phyloP scores from a whole-genome alignment of 1,140 invertebrate genomes.

The Drosophila rhopaloa region DNA sequence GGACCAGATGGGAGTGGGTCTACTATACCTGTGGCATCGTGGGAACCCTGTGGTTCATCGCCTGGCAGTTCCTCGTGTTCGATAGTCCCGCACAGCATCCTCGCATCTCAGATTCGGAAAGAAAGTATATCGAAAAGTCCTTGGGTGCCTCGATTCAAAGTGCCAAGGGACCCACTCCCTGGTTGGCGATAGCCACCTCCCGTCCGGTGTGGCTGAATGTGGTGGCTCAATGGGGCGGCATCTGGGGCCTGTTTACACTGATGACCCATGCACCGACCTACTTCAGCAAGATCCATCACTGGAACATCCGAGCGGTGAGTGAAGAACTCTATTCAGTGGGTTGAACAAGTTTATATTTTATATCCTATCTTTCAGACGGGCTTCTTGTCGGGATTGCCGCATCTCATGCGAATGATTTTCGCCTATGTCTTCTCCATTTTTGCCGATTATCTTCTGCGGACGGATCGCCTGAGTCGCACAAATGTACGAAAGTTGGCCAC shows the following conservation, averaged over 20 bases:
- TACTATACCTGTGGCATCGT: constrained; percentile 90
- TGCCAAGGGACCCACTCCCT: constrained; percentile 87
- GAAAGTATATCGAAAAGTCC: constrained; percentile 87
- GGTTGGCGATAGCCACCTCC: constrained; percentile 90
- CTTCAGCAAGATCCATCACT: constrained; percentile 93
- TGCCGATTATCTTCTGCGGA: constrained; percentile 87
- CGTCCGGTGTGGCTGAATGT: constrained; percentile 91
- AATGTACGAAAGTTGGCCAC: constrained; percentile 88
- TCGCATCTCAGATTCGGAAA: constrained; percentile 89
- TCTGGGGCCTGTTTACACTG: constrained; percentile 94
- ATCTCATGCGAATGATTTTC: constrained; percentile 87
- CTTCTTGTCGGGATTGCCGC: constrained; percentile 88
- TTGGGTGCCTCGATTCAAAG: constrained; percentile 85
- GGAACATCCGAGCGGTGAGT: constrained; percentile 90
- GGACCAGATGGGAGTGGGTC: constrained; percentile 90
- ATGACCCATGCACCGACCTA: constrained; percentile 94
- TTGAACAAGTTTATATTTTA: too few species aligned
- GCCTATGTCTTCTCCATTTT: constrained; percentile 87
- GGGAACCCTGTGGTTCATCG: constrained; percentile 88
- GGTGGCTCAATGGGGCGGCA: constrained; percentile 91
- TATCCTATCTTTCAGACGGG: constrained; percentile 86
- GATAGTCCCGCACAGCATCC: constrained; percentile 91
- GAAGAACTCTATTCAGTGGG: neutral
- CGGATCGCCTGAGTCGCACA: constrained; percentile 86
- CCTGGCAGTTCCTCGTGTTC: constrained; percentile 88